Evolutionary conservation across 2,113 vertebrate species (phyloP).

Genomic region (Spilogale gracilis): DNA sequence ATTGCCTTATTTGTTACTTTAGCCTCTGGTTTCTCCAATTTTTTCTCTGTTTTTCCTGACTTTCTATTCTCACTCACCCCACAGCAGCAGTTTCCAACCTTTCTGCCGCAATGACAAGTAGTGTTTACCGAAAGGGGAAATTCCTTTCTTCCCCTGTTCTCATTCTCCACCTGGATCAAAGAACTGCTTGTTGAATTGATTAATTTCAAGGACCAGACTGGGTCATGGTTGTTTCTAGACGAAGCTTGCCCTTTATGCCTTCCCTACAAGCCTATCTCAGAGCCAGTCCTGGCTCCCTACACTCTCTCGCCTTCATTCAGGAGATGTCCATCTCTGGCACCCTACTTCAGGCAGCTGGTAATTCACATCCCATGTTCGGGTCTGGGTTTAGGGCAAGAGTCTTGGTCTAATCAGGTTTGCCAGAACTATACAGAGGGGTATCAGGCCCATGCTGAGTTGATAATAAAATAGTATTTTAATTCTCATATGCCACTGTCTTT

Average conservation of each 20-base stretch:
- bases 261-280: neutral
- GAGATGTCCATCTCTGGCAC: neutral
- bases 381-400: neutral
- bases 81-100: neutral
- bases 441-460: too few species aligned
- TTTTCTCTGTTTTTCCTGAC: neutral
- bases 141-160: neutral
- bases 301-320: neutral
- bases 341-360: neutral
- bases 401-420: neutral
- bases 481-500: neutral
- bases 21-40: conserved; percentile 16
- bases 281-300: neutral
- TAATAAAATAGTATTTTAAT: neutral
- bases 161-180: neutral
- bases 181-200: neutral
- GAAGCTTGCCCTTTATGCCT: neutral
- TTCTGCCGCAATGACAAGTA: neutral
- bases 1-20: neutral
- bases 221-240: neutral
- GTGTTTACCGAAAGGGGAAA: neutral
- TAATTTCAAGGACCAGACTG: neutral
- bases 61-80: neutral
- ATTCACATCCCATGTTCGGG: neutral
- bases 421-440: neutral